Evolutionary conservation across 2,113 vertebrate species (phyloP).

Genomic region (Meleagris gallopavo): DNA sequence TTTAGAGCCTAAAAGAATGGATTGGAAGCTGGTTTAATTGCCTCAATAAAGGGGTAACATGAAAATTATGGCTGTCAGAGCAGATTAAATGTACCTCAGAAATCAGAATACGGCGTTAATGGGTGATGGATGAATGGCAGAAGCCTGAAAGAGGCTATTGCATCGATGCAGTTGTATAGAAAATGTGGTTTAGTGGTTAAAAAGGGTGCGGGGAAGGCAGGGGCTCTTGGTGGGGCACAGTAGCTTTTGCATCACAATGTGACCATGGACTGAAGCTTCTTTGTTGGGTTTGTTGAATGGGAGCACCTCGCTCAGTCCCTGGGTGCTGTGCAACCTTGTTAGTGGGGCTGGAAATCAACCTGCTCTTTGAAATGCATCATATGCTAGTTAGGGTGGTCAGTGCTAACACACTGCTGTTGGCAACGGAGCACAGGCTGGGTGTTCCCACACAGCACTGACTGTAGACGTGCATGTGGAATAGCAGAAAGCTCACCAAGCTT

Average conservation of each 20-base stretch:
- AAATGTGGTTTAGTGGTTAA: conserved; percentile 7
- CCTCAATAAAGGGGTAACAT: conserved; percentile 43
- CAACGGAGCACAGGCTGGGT: neutral
- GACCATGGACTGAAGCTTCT: neutral
- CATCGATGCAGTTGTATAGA: neutral
- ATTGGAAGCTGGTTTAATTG: conserved; percentile 44
- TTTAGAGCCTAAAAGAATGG: neutral
- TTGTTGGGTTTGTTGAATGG: neutral
- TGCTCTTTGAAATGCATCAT: neutral
- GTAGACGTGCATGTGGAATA: too few relatives aligned
- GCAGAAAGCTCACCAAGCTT: neutral
- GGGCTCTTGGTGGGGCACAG: neutral
- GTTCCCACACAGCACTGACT: neutral
- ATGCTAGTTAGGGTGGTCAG: neutral
- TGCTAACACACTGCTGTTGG: neutral
- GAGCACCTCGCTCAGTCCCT: neutral
- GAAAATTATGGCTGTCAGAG: conserved; percentile 40
- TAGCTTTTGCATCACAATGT: neutral
- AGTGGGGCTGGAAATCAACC: fast-evolving
- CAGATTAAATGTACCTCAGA: conserved; percentile 37
- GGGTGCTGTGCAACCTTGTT: neutral
- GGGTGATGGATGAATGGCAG: conserved; percentile 19
- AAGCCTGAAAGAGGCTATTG: conserved; percentile 35
- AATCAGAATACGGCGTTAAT: conserved; percentile 21
- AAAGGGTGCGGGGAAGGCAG: neutral